These are phyloP conservation scores for Panagrolaimus sp. DNA, from an alignment of 1,140 invertebrate genomes.

Conservation along the genomic window DNA sequence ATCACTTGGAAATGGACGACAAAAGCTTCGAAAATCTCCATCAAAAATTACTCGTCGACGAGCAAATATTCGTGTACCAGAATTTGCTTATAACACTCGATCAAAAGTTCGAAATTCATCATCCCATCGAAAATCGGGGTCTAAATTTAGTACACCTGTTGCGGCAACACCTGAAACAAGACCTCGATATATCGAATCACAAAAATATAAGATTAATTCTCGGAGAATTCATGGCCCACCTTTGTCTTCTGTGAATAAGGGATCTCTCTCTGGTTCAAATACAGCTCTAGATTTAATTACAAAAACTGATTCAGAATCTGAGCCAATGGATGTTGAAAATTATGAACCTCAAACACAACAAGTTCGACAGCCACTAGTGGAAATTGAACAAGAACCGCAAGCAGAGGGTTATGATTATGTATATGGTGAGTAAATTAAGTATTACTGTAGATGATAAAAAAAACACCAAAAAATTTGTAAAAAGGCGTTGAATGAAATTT, in stretches of 20 bases:
- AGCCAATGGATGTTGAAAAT: conserved; percentile 10
- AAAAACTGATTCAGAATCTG: conserved; percentile 1
- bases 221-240: not conserved
- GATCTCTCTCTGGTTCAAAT: not conserved
- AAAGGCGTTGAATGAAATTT: too few relatives aligned
- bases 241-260: not conserved
- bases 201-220: not conserved
- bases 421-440: not conserved
- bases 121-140: too few relatives aligned
- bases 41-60: too few relatives aligned
- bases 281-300: too few relatives aligned
- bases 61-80: too few relatives aligned
- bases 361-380: not conserved
- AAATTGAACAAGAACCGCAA: not conserved
- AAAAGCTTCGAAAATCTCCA: too few relatives aligned
- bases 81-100: too few relatives aligned
- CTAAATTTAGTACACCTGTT: not conserved
- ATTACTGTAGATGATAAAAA: not conserved
- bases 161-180: too few relatives aligned
- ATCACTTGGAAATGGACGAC: too few relatives aligned
- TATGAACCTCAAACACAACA: not conserved
- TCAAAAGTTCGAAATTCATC: too few relatives aligned
- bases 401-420: not conserved
- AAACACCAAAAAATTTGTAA: too few relatives aligned
- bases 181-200: too few relatives aligned